A percentile compares a stretch with the other conserved stretches of the same genome.
phyloP scores from a whole-genome alignment of 2,797 vertebrate species.

The Chaetodon trifasciatus region DNA sequence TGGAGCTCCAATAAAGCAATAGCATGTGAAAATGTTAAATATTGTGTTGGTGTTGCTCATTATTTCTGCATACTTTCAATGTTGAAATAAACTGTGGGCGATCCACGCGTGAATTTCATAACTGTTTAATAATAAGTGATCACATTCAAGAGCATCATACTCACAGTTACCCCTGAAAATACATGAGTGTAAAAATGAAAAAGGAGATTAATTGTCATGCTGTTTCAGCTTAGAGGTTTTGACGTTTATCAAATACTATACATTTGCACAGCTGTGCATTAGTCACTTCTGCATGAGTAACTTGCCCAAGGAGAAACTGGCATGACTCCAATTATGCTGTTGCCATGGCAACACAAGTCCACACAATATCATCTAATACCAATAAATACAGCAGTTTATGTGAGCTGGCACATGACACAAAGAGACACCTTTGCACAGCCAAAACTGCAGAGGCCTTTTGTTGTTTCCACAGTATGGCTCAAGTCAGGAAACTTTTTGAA shows the following conservation, averaged over 20 bases:
- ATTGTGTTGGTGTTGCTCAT: conserved; percentile 14
- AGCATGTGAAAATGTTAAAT: conserved; percentile 45
- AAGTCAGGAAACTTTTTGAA: conserved; percentile 49
- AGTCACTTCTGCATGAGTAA: conserved; percentile 46
- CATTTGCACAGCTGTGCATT: conserved; percentile 59
- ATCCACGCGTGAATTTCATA: background rate
- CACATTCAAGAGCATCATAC: conserved; percentile 1
- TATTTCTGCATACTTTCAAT: background rate
- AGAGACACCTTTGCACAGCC: background rate
- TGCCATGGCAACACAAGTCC: conserved; percentile 61
- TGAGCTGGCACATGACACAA: conserved; percentile 19
- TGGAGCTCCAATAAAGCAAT: conserved; percentile 77
- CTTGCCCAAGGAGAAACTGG: conserved; percentile 31
- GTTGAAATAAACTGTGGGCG: background rate
- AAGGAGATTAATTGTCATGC: conserved; percentile 35
- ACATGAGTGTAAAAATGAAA: background rate
- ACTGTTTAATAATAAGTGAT: background rate
- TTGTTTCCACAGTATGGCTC: conserved; percentile 19
- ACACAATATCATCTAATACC: conserved; percentile 34
- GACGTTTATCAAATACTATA: conserved; percentile 45
- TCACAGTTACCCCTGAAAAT: conserved; percentile 26
- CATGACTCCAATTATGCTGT: conserved; percentile 41
- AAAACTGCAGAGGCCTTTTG: conserved; percentile 13
- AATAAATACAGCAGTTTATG: conserved; percentile 37
- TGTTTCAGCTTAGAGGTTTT: conserved; percentile 31